These are phyloP conservation scores for Xylophagus ater DNA, from an alignment of 2,888 invertebrate species.

Conservation along the genomic window DNA sequence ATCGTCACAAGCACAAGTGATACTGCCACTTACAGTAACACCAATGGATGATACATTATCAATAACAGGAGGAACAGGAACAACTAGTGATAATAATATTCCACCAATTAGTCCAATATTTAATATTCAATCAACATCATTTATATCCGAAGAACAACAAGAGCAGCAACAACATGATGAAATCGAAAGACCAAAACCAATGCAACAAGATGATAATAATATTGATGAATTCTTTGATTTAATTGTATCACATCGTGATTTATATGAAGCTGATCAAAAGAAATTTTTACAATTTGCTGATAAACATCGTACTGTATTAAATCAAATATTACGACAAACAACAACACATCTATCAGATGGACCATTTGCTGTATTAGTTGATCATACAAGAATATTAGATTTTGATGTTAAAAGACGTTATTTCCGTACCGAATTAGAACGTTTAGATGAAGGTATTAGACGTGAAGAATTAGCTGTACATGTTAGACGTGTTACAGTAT, in stretches of 20 bases:
- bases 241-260: constrained; percentile 4
- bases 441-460: constrained; percentile 66
- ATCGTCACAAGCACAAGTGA: not conserved
- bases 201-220: constrained; percentile 9
- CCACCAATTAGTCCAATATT: no score
- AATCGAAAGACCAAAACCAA: not conserved
- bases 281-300: constrained; percentile 65
- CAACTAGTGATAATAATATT: no score
- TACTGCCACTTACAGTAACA: not conserved
- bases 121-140: no score
- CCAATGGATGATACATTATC: no score
- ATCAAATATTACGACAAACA: constrained; percentile 77
- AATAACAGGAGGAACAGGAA: no score
- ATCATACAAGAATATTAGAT: constrained; percentile 76
- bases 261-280: constrained; percentile 51
- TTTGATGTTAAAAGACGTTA: constrained; percentile 82
- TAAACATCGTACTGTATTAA: constrained; percentile 75
- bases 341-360: constrained; percentile 70
- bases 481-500: constrained; percentile 70
- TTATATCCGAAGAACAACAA: not conserved
- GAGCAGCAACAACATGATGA: not conserved
- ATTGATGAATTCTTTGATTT: not conserved
- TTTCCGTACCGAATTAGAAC: constrained; percentile 76
- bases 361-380: constrained; percentile 76
- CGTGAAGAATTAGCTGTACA: constrained; percentile 79